Base-by-base conservation (phyloP, 2,797 vertebrate genomes). In the Okamejei kenojei region DNA sequence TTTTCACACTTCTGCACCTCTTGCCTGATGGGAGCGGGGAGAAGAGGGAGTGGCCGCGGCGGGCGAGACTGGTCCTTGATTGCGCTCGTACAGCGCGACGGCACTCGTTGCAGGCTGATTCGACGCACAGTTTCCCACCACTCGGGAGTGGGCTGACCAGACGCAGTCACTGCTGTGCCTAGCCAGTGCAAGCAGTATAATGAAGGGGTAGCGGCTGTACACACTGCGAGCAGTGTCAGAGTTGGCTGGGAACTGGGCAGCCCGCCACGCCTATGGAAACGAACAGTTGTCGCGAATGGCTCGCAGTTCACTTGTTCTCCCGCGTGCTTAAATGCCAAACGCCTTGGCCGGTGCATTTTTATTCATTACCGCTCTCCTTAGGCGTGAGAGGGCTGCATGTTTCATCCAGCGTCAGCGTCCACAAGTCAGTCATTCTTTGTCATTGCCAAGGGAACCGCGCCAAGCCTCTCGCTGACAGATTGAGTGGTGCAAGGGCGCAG, bases 231-330 rank as follows among this genome's bases (percentile, higher is more conserved):
- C 65, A 45, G 15, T 68, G 61, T 61, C 61, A 32, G 32, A 88
- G 84, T 88, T 65, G 65, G 84, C 26, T 88, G 84, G 61, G 15
- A 6, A 7, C n/a, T 68, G 15, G 63, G 84, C n/a, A 88, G 65
- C 61, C 84, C 84, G 68, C 19, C 68, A 61, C 10, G 84, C 58
- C 35, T 88, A 61, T 45, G 65, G 84, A 68, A 65, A 68, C 29
- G 84, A 19, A n/a, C 84, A 88, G n/a, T 88, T 88, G 32, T 35
- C 63, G 7, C 17, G 15, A 88, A 35, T 88, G 84, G 84, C 61
- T 88, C 3, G n/a, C 84, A 88, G 61, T 88, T 88, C 84, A 88
- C 65, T 88, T 88, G 84, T 65, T 88, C 61, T 88, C 61, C 68
- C 61, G 9, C 61, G 32, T 88, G 63, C 21, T 65, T 68, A 68